Base-by-base conservation (phyloP, 1,140 invertebrate genomes). In the Ditylenchus dipsaci region DNA sequence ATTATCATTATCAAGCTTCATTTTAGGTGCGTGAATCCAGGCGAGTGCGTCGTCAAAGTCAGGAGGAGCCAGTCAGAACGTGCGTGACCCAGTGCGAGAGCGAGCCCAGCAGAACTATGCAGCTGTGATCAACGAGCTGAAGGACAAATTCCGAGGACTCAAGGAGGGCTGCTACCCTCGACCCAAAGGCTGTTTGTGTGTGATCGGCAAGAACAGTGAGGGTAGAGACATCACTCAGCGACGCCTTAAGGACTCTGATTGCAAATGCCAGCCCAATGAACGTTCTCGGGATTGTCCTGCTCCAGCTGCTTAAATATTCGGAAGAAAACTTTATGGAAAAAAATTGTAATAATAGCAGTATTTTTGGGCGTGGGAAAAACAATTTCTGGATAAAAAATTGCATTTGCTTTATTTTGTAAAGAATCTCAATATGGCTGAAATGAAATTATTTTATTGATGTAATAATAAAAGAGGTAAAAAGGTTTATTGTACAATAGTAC, bases 221-320 rank as follows among this genome's bases (percentile, higher is more conserved):
- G 76, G 76, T n/a, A 76, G 74, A 42, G 76, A 77, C 33, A 72
- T 76, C n/a, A 77, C 76, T 23, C 73, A 79, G 43, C 67, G 76
- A 23, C 63, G 68, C 19, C 70, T 76, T 63, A 77, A 78, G 61
- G 76, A 77, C 30, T 56, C 68, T 26, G 77, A 78, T 38, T 77
- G 76, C 58, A 77, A 78, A 65, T 77, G 76, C 47, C 38, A 59
- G 9, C 69, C 68, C n/a, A 69, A 65, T 3, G 74, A 76, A 64
- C 33, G 59, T 11, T 27, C 68, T 13, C 9, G 21, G 17, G 72
- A 72, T 56, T 77, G 76, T 29, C 77, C 74, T 0, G 75, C 75
- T 29, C 69, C 19, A 33, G 75, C 76, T 11, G 75, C 75, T 42
- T 76, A 69, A 76, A 15, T 5, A 17, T 53, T 17, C 49, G 3